Evolutionary conservation across 2,888 invertebrate genomes (phyloP), one percentile per base, ranked within the genome.

Genomic region (Choristoneura rosaceana): DNA sequence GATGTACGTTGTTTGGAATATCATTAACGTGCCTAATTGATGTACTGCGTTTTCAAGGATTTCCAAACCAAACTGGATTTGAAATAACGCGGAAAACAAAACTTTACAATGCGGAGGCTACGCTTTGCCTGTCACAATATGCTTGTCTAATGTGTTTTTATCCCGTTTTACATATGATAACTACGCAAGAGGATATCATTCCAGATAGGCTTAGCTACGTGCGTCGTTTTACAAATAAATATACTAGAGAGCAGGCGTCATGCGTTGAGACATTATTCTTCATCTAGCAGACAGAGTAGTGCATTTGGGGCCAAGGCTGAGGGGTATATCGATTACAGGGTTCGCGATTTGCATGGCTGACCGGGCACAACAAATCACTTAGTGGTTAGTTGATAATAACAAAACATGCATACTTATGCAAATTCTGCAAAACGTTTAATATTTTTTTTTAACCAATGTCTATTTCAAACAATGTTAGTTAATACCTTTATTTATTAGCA

Each of bases 221-320:
- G 82, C 81, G 85, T 85, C 84, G 84, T 84, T 83, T 82, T 82
- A 84, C 80, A 82, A 81, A 85, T 82, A 84, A 84, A 83, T 80
- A 81, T 81, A 81, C 78, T 76, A 75, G 77, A 77, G 76, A 77
- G 75, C 74, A 79, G 78, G 80, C 81, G 81, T 83, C 82, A 81
- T 80, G 76, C 79, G 81, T 76, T 75, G 76, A 80, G 82, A 84
- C 87, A 90, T 90, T 82, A 89, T 84, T 90, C 90, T 90, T 89
- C 89, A 90, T 90, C 85, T 84, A 70, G 79, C 70, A 81, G 86
- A 85, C 86, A 85, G 85, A 79, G 76, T 74, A 76, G 59, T 86
- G 89, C 87, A 88, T 91, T 91, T 87, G 87, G 88, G 90, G 91
- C 88, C 92, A 91, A 90, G 91, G 92, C 80, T 79, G 78, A 79